A percentile compares a stretch with the other conserved stretches of the same genome.
Conservation (phyloP, 1,140 invertebrate species). For the Hylaeus volcanicus region DNA sequence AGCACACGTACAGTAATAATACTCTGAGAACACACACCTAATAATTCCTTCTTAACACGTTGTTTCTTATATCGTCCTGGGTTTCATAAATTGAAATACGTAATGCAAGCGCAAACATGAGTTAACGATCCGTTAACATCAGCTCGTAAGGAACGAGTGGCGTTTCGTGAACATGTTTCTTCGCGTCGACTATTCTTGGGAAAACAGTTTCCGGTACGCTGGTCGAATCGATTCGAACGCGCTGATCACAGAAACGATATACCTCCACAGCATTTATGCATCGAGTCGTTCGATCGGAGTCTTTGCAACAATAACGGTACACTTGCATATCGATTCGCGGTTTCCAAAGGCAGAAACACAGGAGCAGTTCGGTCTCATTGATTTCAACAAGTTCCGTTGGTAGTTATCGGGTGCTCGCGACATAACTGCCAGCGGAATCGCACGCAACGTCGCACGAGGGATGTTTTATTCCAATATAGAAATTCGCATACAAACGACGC, state of each 20-base stretch:
- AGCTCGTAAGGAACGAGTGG: no score
- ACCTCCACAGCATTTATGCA: constrained; percentile 6
- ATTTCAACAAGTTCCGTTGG: neutral
- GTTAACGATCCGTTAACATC: no score
- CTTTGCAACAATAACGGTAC: constrained; percentile 29
- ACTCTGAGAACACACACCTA: neutral
- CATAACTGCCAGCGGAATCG: neutral
- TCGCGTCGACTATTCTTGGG: no score
- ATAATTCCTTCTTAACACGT: neutral
- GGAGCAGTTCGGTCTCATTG: neutral
- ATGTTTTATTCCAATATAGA: constrained; percentile 43
- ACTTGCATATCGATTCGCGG: constrained; percentile 25
- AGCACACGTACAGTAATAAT: no score
- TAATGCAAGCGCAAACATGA: no score
- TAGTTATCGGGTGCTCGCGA: neutral
- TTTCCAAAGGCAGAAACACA: neutral
- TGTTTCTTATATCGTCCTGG: no score
- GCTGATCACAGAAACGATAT: constrained; percentile 7
- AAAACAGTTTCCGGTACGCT: neutral
- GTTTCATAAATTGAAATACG: no score
- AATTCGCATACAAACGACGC: constrained; percentile 44
- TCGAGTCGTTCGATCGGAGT: constrained; percentile 4
- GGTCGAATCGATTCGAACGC: constrained; percentile 23
- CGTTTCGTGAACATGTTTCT: no score
- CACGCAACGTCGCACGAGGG: neutral